A percentile compares a stretch with the other conserved stretches of the same genome.
phyloP scores from a whole-genome alignment of 2,888 invertebrate genomes.

The Lamellibrachia columna region DNA sequence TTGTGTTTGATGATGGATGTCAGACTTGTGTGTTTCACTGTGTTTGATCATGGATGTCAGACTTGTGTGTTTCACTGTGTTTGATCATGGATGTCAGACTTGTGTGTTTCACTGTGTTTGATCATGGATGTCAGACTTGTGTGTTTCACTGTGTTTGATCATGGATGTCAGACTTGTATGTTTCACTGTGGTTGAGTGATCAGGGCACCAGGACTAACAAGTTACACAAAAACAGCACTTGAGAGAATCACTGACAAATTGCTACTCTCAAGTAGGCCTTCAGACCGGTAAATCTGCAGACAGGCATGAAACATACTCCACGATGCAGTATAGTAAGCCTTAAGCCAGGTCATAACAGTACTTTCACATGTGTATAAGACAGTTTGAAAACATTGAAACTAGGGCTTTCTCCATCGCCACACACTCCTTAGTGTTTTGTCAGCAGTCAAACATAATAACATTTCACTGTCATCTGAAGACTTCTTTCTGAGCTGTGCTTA shows the following conservation, averaged over 20 bases:
- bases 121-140: background rate
- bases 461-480: no score
- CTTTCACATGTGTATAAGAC: background rate
- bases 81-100: background rate
- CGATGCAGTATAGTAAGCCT: background rate
- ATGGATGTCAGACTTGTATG: background rate
- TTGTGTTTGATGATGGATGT: no score
- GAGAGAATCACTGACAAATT: conserved; percentile 9
- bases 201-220: background rate
- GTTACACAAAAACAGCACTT: conserved; percentile 12
- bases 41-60: background rate
- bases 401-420: no score
- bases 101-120: background rate
- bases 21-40: no score
- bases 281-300: background rate
- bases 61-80: background rate
- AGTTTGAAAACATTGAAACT: no score
- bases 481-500: no score
- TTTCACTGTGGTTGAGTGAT: background rate
- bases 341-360: background rate
- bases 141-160: background rate
- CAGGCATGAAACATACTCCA: background rate
- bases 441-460: no score
- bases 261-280: background rate
- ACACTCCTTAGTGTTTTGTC: no score